Evolutionary conservation across 2,797 vertebrate species (phyloP).

Genomic region (Anableps anableps): DNA sequence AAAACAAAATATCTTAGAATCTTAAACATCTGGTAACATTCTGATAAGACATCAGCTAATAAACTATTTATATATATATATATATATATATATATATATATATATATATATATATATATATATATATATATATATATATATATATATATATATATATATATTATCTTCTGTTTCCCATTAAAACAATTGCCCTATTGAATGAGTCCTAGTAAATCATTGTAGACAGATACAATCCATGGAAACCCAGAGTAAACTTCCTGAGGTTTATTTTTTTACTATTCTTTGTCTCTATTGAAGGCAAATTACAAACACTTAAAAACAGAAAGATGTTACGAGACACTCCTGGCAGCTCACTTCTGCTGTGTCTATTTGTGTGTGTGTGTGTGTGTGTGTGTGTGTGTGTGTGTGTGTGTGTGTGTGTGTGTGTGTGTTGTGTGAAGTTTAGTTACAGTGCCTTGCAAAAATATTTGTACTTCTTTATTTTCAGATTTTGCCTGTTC

Average conservation of each 20-base stretch:
- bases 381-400: too few species aligned
- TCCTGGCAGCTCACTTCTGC: conserved; percentile 9
- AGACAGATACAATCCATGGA: conserved; percentile 50
- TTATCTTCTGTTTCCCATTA: too few species aligned
- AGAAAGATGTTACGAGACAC: conserved; percentile 32
- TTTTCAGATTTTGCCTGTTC: background rate
- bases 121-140: too few species aligned
- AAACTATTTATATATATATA: too few species aligned
- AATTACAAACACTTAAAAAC: conserved; percentile 61
- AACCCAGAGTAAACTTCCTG: conserved; percentile 57
- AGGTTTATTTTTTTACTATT: conserved; percentile 22
- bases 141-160: too few species aligned
- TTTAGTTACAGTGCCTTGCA: background rate
- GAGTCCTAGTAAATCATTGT: conserved; percentile 15
- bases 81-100: too few species aligned
- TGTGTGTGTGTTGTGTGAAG: conserved; percentile 12
- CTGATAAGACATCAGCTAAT: too few species aligned
- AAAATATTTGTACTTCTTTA: background rate
- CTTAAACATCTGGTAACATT: too few species aligned
- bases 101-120: too few species aligned
- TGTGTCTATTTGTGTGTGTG: too few species aligned
- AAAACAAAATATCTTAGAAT: too few species aligned
- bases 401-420: too few species aligned
- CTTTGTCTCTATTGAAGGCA: conserved; percentile 38
- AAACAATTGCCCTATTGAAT: conserved; percentile 20